Conservation (phyloP, 2,888 invertebrate species). For the Shargacucullia verbasci region DNA sequence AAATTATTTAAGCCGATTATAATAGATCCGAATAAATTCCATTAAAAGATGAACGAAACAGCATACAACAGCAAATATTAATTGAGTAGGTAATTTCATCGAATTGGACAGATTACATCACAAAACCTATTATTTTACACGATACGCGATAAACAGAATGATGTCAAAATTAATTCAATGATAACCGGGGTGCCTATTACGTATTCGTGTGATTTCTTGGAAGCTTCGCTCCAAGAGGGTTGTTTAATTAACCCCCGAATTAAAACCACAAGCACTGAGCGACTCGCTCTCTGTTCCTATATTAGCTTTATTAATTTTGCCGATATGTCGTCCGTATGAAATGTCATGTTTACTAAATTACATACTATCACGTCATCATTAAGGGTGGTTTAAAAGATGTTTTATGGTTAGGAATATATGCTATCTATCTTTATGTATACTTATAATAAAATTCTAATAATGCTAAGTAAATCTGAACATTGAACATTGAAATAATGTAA, state of each 20-base stretch:
- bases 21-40: constrained; percentile 3
- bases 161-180: constrained; percentile 18
- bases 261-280: constrained; percentile 52
- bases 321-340: constrained; percentile 40
- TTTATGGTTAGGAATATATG: too few relatives aligned
- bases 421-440: too few relatives aligned
- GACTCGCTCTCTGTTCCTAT: constrained; percentile 23
- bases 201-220: constrained; percentile 18
- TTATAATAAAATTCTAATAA: too few relatives aligned
- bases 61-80: neutral
- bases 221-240: constrained; percentile 15
- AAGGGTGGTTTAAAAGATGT: neutral
- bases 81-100: constrained; percentile 2
- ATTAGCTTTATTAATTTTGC: constrained; percentile 55
- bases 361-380: constrained; percentile 21
- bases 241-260: constrained; percentile 55
- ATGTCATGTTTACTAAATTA: constrained; percentile 43
- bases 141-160: constrained; percentile 5
- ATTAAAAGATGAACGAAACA: neutral
- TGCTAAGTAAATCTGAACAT: too few relatives aligned
- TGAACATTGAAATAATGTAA: too few relatives aligned
- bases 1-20: constrained; percentile 1
- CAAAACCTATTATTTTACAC: constrained; percentile 7
- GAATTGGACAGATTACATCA: constrained; percentile 5
- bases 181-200: constrained; percentile 14